Percentiles rank a stretch among this genome's conserved stretches.
Evolutionary conservation across 2,113 vertebrate species (phyloP).

Genomic region (Strix aluco): DNA sequence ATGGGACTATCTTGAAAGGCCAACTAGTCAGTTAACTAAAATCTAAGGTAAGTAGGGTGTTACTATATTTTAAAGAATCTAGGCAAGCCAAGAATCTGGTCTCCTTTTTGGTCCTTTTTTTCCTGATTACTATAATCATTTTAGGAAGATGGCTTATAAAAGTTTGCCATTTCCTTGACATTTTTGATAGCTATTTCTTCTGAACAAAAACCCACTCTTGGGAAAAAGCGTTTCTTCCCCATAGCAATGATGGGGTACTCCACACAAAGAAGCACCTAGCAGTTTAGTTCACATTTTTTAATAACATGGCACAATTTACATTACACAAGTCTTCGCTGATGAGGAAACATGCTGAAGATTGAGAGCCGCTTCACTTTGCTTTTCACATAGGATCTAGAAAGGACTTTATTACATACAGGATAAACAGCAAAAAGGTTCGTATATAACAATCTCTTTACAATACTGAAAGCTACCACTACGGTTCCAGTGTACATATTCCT

Average conservation of each 20-base stretch:
- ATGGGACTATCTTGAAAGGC: neutral
- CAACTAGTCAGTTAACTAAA: neutral
- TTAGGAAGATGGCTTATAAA: neutral
- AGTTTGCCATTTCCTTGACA: neutral
- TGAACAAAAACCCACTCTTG: neutral
- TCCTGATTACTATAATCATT: neutral
- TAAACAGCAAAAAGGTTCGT: conserved; percentile 93
- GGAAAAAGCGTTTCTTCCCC: conserved; percentile 13
- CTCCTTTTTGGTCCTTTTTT: neutral
- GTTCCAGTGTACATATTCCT: conserved; percentile 90
- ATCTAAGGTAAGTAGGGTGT: neutral
- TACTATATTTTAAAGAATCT: neutral
- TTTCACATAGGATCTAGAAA: conserved; percentile 95
- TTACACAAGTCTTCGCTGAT: conserved; percentile 96
- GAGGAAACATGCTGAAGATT: conserved; percentile 98
- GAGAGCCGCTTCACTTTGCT: conserved; percentile 87
- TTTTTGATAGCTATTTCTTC: neutral
- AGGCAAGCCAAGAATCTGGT: neutral
- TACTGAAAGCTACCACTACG: conserved; percentile 96
- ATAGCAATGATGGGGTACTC: conserved; percentile 48
- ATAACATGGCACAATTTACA: conserved; percentile 99
- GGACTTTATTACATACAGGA: conserved; percentile 94
- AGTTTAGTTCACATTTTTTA: conserved; percentile 98
- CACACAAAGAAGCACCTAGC: conserved; percentile 79
- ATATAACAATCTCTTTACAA: conserved; percentile 98